Base-by-base conservation (phyloP, 2,797 vertebrate species). In the Brotula barbata region DNA sequence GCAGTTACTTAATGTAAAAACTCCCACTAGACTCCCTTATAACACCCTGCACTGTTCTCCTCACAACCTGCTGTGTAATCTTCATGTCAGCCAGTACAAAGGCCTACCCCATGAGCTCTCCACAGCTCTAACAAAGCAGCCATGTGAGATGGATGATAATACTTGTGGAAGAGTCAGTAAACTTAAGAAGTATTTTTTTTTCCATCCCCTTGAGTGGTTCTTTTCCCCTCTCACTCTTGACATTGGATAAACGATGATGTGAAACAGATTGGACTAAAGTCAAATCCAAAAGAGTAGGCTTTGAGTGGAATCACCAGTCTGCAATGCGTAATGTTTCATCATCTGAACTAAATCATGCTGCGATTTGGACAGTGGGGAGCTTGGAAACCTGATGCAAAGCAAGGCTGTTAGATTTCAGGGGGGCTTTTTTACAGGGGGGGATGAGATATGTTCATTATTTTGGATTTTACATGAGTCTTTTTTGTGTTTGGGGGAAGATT, bases 321-420 rank as follows among this genome's bases (percentile, higher is more conserved):
- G 70, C 49, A 52, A 60, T 72, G 63, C 43, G 37, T 60, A 71
- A 56, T 25, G 68, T 73, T 80, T 78, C 75, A 70, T 84, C 82
- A 66, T 78, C 80, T 53, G 58, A 71, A 49, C 47, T 76, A 81
- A 84, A 83, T 87, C 86, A 79, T 20, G 50, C 47, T 37, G n/a
- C 12, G 33, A 37, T 67, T 43, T 67, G 46, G 58, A 75, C 79
- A 46, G 75, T 71, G 80, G 71, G 71, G 74, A 78, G 42, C 69
- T 39, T 2, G 17, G 62, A 69, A 62, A 51, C 73, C 68, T 81
- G 69, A 80, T 75, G 73, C 62, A 79, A 45, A 75, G 52, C 6
- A 21, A 4, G 17, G 64, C 41, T 40, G 48, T 36, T 33, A 36
- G 22, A 15, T 54, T 42, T 58, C 33, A 58, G 10, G 36, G 17